A percentile compares a stretch with the other conserved stretches of the same genome.
Conservation (phyloP, 2,797 vertebrate species). For the Catostomus latipinnis region DNA sequence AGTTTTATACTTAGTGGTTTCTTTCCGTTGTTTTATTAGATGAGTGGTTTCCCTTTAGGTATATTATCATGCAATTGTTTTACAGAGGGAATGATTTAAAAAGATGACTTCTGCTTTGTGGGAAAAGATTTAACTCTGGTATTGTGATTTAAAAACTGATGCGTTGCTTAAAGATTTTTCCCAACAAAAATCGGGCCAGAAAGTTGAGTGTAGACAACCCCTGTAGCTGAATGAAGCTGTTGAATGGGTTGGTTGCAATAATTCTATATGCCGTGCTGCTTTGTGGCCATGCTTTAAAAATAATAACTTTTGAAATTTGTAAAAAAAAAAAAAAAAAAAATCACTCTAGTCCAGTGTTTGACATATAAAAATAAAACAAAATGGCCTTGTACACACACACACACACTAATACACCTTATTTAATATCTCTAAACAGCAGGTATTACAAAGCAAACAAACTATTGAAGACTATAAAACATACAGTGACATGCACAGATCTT, state of each 20-base stretch:
- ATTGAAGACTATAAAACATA: conserved; percentile 62
- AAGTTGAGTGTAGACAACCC: too few species aligned
- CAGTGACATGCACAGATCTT: too few species aligned
- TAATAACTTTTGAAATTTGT: conserved; percentile 63
- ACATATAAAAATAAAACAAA: conserved; percentile 93
- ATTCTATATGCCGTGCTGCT: conserved; percentile 73
- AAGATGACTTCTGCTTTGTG: neutral
- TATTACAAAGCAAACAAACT: conserved; percentile 95
- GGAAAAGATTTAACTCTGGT: too few species aligned
- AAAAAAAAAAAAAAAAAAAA: conserved; percentile 60
- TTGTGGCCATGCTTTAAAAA: conserved; percentile 72
- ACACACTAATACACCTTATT: conserved; percentile 83
- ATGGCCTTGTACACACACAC: conserved; percentile 78
- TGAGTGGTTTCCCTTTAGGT: conserved; percentile 63
- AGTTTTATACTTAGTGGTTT: conserved; percentile 64
- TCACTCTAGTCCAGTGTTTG: conserved; percentile 99
- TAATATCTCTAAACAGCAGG: conserved; percentile 99
- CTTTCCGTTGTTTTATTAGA: conserved; percentile 59
- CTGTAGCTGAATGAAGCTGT: conserved; percentile 41
- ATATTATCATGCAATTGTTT: neutral
- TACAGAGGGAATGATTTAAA: neutral
- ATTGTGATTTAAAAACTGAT: too few species aligned
- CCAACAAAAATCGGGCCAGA: too few species aligned
- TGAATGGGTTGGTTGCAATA: conserved; percentile 63
- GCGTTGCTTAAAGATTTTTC: too few species aligned